A percentile compares a stretch with the other conserved stretches of the same genome.
Conservation (phyloP, 2,113 vertebrate species). For the Tringa solitaria region DNA sequence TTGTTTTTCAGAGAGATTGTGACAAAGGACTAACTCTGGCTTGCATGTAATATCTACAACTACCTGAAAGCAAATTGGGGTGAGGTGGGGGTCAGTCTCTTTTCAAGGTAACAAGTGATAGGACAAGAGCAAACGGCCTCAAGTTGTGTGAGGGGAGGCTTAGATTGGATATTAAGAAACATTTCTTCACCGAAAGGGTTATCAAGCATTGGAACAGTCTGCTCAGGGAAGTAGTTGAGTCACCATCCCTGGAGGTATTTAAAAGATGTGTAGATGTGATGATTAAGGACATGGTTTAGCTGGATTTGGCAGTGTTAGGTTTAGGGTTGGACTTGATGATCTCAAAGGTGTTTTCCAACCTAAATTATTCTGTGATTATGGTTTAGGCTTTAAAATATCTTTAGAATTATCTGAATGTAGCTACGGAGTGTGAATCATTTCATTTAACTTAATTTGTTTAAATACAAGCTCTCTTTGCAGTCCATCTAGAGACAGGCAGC, state of each 20-base stretch:
- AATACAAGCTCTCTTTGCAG: neutral
- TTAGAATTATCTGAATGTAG: neutral
- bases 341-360: neutral
- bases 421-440: neutral
- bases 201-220: neutral
- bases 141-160: fast-evolving
- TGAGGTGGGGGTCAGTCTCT: neutral
- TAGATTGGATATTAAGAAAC: neutral
- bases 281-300: neutral
- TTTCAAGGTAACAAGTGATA: neutral
- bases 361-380: neutral
- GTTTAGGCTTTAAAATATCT: neutral
- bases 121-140: neutral
- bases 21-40: neutral
- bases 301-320: neutral
- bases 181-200: neutral
- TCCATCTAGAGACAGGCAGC: neutral
- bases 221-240: neutral
- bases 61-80: too few species aligned
- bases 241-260: neutral
- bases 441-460: neutral
- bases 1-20: neutral
- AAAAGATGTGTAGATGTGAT: neutral
- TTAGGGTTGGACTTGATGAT: neutral
- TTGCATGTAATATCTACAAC: neutral